Evolutionary conservation across 2,888 invertebrate genomes (phyloP), one percentile per base, ranked within the genome.

Genomic region (Eilema depressum): DNA sequence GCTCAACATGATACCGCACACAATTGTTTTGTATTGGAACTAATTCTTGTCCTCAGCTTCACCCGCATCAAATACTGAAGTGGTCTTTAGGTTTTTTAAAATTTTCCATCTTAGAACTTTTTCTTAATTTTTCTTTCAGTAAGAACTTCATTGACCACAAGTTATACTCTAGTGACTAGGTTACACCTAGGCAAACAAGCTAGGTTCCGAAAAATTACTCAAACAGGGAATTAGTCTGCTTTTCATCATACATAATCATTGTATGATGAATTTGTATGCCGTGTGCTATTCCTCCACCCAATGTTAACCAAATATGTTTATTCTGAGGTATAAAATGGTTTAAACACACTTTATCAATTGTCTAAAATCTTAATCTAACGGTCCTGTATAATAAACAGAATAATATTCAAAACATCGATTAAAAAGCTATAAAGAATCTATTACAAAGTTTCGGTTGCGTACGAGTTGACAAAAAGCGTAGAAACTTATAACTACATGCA

Each of bases 351-450:
- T 61, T 61, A 61, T n/a, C 3, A 17, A 25, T 17, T 25, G 3
- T 1, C 7, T 20, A 26, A 11, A 53, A 53, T 20, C 14, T 23
- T 25, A 7, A 63, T 14, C 3, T 25, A 41, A 63, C 20, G 17
- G 10, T 26, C 41, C 2, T 26, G 17, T 37, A 73, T 63, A 63
- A 56, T 41, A 64, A 41, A 77, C 71, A 69, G 26, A 71, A 68
- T 73, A 71, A 77, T 61, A 72, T 25, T n/a, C 53, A 63, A 65
- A 17, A 37, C 75, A 74, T 63, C 72, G 68, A 76, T 80, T 63
- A 79, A 79, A 83, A 79, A 71, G 71, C 75, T 67, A 79, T 83
- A 77, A 77, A 83, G 65, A 82, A 77, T 77, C 82, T 77, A 81
- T 83, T 80, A 81, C 73, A 60, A 37, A 41, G 57, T 69, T 69